Percentiles rank a stretch among this genome's conserved stretches.
Conservation (phyloP, 2,113 vertebrate species). For the Gobio gobio region DNA sequence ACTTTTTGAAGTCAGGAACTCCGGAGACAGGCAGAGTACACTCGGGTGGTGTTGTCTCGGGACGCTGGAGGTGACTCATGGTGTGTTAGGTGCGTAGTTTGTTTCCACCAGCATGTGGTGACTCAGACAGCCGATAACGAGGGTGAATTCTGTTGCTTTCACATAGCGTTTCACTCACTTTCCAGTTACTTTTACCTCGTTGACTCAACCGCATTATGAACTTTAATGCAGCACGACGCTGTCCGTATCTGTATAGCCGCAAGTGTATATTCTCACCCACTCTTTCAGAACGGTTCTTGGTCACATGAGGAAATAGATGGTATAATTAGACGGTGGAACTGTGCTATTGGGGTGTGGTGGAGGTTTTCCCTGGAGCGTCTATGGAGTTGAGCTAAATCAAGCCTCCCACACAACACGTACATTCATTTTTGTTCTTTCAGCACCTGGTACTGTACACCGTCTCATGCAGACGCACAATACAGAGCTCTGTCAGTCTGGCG, state of each 20-base stretch:
- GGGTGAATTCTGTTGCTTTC: slow-evolving; percentile 54
- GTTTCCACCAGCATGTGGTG: slow-evolving; percentile 55
- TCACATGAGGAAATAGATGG: not conserved
- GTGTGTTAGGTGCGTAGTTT: slow-evolving; percentile 54
- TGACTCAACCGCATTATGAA: slow-evolving; percentile 27
- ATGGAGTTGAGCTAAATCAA: slow-evolving; percentile 59
- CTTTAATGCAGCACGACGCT: not conserved
- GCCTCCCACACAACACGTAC: slow-evolving; percentile 51
- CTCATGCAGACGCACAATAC: slow-evolving; percentile 18
- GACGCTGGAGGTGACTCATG: slow-evolving; percentile 63
- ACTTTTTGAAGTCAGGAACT: slow-evolving; percentile 41
- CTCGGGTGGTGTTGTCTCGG: slow-evolving; percentile 36
- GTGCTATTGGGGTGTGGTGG: slow-evolving; percentile 13
- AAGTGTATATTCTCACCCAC: not conserved
- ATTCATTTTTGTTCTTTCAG: slow-evolving; percentile 61
- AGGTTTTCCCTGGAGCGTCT: slow-evolving; percentile 39
- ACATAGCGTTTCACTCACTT: slow-evolving; percentile 5
- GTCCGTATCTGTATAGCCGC: not conserved
- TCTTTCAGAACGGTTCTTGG: not conserved
- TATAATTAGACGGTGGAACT: slow-evolving; percentile 20
- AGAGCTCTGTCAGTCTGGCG: not conserved
- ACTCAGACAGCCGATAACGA: slow-evolving; percentile 64
- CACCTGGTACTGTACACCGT: slow-evolving; percentile 44
- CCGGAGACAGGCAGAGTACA: slow-evolving; percentile 1
- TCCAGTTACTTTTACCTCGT: slow-evolving; percentile 21